phyloP scores from a whole-genome alignment of 2,888 invertebrate genomes.

The Gandaritis pyraliata region DNA sequence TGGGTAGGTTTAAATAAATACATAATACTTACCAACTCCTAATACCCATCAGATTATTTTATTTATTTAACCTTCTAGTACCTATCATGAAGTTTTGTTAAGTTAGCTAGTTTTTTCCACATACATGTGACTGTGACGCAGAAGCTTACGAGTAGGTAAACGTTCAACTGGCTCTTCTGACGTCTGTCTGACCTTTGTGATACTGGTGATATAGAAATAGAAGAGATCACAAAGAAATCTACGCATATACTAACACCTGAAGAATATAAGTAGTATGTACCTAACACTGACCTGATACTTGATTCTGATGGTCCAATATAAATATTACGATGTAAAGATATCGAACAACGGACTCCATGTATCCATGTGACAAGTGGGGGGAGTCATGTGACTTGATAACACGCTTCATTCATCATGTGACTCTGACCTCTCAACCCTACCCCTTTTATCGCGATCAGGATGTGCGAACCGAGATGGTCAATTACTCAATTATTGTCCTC shows the following conservation, averaged over 20 bases:
- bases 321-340: neutral
- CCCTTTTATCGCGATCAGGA: slow-evolving; percentile 51
- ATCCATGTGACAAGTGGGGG: slow-evolving; percentile 4
- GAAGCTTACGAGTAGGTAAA: neutral
- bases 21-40: too few species aligned
- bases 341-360: slow-evolving; percentile 4
- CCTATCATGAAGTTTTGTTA: slow-evolving; percentile 8
- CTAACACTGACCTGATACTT: too few species aligned
- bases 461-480: slow-evolving; percentile 48
- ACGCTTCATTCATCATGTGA: slow-evolving; percentile 18
- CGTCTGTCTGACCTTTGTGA: slow-evolving; percentile 1
- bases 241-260: too few species aligned
- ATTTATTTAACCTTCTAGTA: slow-evolving; percentile 23
- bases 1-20: too few species aligned
- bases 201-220: neutral
- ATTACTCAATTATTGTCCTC: slow-evolving; percentile 30
- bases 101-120: slow-evolving; percentile 1
- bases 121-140: slow-evolving; percentile 9
- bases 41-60: too few species aligned
- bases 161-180: neutral
- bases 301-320: neutral
- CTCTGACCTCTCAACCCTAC: slow-evolving; percentile 48
- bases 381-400: slow-evolving; percentile 25
- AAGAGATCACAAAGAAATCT: too few species aligned
- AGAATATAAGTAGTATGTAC: too few species aligned